Conservation (phyloP, 2,113 vertebrate species). For the Stomatorhinus ivindoensis region DNA sequence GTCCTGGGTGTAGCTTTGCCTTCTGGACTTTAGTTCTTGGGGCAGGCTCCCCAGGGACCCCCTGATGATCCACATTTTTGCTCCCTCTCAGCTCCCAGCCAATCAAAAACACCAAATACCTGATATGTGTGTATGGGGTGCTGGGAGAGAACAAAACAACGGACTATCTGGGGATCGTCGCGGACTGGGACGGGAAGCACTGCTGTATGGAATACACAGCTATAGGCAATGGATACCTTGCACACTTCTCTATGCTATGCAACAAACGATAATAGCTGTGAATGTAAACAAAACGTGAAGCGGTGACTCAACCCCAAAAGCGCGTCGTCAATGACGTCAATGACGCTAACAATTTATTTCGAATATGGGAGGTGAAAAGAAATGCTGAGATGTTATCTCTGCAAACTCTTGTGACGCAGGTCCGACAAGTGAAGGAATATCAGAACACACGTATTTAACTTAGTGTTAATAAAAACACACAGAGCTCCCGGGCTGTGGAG, state of each 20-base stretch:
- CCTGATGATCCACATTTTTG: background rate
- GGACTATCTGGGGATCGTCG: background rate
- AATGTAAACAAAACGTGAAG: background rate
- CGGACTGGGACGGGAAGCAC: background rate
- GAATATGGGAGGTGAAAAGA: background rate
- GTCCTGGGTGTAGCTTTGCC: background rate
- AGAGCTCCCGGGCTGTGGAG: background rate
- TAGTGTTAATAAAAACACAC: conserved; percentile 4
- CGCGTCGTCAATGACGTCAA: background rate
- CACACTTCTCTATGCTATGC: background rate
- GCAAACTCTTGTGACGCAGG: background rate
- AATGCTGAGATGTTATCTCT: background rate
- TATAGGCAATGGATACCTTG: background rate
- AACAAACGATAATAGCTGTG: background rate
- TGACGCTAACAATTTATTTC: background rate
- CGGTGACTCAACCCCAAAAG: background rate
- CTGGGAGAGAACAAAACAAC: background rate
- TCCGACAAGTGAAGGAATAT: background rate
- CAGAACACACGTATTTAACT: background rate
- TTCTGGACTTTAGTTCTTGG: background rate
- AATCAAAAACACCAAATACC: background rate
- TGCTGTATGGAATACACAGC: background rate
- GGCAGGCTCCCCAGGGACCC: background rate
- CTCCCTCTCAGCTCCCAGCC: background rate
- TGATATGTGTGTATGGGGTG: background rate